Evolutionary conservation across 1,140 invertebrate species (phyloP), one percentile per base, ranked within the genome.

Genomic region (Pseudomyrmex pallidus): DNA sequence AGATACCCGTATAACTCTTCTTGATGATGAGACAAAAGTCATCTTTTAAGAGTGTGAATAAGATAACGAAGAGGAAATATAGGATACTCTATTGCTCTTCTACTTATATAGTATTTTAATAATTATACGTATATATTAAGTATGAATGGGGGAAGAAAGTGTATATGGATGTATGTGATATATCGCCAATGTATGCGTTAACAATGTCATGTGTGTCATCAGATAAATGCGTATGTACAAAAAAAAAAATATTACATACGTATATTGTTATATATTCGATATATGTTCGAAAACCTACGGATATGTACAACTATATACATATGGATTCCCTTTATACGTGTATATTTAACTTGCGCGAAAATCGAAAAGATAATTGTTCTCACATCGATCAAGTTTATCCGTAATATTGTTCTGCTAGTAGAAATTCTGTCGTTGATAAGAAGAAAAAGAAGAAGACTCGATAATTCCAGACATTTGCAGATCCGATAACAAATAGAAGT

Each of bases 81-180:
- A 70, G 17, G 20, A 35, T 35, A 35, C 35, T 35, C 35, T 61
- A 74, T 59, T 62, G 15, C 15, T 15, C 63, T 25, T 72, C 48
- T 80, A 62, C 15, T 46, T 48, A 88, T 88, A 89, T 74, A 85
- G 8, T 78, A 89, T 86, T 88, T 85, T 85, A 78, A 80, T 85
- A 86, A 88, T 56, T 48, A 56, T 12, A 63, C 62, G 52, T 64
- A 22, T 5, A 35, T 35, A 35, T 5, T 35, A 35, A 3, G 5
- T 25, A 56, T 57, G 67, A 54, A 48, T 54, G 25, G 35, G 35
- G 20, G 70, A 17, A 35, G 12, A 59, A 57, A 5, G 15, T 72
- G 50, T 56, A 68, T n/a, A 62, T 52, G 54, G 35, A 35, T 35
- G 35, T 35, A 35, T 35, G 35, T 35, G 35, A 5, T 35, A 35